These are phyloP conservation scores for Indicator maculatus DNA, from an alignment of 2,113 vertebrate genomes.

Conservation along the genomic window DNA sequence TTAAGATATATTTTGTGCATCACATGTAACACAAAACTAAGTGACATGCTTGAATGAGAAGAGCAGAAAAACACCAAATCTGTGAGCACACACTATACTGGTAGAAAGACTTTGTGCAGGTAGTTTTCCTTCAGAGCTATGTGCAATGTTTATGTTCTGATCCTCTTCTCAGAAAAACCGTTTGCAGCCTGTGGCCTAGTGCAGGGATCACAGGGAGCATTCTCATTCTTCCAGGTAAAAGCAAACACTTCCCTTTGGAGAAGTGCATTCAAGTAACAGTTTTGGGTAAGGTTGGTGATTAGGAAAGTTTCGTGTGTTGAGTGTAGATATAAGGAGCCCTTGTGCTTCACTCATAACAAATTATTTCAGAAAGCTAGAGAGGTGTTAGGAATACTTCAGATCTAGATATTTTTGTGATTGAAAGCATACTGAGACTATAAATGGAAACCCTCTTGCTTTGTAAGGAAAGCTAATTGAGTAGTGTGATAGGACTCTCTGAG, in stretches of 20 bases:
- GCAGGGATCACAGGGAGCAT: neutral
- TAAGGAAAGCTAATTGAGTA: neutral
- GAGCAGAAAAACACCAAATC: neutral
- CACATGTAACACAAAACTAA: neutral
- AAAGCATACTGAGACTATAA: neutral
- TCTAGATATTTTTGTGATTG: neutral
- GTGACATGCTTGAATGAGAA: neutral
- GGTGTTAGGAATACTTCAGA: neutral
- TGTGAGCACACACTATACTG: rapidly evolving
- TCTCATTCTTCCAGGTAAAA: neutral
- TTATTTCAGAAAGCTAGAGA: neutral
- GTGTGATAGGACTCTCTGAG: neutral
- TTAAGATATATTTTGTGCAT: neutral
- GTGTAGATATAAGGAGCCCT: neutral
- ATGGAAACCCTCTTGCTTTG: neutral
- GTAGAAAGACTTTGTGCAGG: neutral
- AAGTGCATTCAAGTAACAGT: neutral
- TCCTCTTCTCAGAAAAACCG: neutral
- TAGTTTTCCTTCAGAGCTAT: neutral
- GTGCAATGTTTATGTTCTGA: neutral
- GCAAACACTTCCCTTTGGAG: neutral
- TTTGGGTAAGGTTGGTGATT: neutral
- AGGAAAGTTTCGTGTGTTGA: neutral
- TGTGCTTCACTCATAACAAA: neutral
- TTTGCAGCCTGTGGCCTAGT: neutral